Evolutionary conservation across 2,888 invertebrate species (phyloP).

Genomic region (Endotricha flammealis): DNA sequence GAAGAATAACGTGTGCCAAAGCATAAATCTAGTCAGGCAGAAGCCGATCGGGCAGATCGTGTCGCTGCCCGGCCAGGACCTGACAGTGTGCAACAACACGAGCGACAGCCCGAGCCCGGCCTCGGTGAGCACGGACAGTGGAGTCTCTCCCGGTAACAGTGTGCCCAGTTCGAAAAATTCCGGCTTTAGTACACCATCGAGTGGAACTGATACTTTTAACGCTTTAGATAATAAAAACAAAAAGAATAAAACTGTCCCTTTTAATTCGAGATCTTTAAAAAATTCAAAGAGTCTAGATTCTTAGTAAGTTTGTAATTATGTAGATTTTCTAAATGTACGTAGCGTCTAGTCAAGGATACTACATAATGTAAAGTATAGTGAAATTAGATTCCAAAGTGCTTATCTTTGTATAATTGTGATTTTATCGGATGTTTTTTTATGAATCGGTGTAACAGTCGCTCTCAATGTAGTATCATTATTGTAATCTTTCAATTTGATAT

Average conservation of each 20-base stretch:
- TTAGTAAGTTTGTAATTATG: conserved; percentile 72
- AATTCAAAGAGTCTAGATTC: conserved; percentile 73
- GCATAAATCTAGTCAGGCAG: conserved; percentile 72
- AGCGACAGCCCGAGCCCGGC: conserved; percentile 68
- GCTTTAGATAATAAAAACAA: conserved; percentile 51
- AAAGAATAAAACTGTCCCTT: conserved; percentile 51
- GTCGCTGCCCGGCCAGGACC: conserved; percentile 62
- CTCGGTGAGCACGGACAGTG: conserved; percentile 65
- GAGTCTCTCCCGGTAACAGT: conserved; percentile 66
- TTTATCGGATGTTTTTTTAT: conserved; percentile 42
- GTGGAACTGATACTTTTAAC: conserved; percentile 38
- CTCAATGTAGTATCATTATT: conserved; percentile 36
- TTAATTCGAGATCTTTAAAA: conserved; percentile 56
- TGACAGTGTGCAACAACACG: conserved; percentile 64
- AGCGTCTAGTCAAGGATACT: conserved; percentile 46
- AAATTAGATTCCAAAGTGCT: conserved; percentile 70
- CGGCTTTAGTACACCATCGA: conserved; percentile 46
- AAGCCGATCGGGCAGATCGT: conserved; percentile 74
- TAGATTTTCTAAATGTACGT: conserved; percentile 77
- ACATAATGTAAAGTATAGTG: conserved; percentile 45
- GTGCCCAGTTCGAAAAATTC: conserved; percentile 61
- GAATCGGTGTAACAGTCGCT: conserved; percentile 50
- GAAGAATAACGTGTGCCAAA: conserved; percentile 70
- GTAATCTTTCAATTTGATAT: conserved; percentile 23
- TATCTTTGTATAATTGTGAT: conserved; percentile 56